Evolutionary conservation across 2,888 invertebrate genomes (phyloP), one percentile per base, ranked within the genome.

Genomic region (Aplocera efformata): DNA sequence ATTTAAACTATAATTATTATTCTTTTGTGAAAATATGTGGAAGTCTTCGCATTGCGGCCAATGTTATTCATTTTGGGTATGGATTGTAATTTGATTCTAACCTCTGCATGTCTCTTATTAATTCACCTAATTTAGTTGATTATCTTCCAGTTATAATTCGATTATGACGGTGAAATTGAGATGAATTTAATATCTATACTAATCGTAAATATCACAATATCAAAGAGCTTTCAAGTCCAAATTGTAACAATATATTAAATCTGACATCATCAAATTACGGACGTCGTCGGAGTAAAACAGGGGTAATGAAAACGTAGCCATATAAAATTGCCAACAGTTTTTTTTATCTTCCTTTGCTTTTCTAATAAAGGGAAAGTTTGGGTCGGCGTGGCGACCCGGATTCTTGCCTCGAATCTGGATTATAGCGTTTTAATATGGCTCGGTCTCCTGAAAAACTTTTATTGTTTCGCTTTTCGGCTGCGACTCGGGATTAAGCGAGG

Each of bases 371-470:
- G 72, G 59, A 72, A 76, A 72, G 70, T 75, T 72, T 56, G 58
- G 56, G 51, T 55, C 54, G 61, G 52, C 61, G 50, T 60, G 57
- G 48, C 66, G 71, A 67, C 71, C 71, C 72, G 65, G 57, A 65
- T 68, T 61, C 60, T 62, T 62, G 58, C 54, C 35, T 60, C 64
- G 60, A 63, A 72, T 75, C 64, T 66, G 72, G 82, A 83, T 84
- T 82, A 84, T 80, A 61, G 65, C 77, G 71, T 77, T 83, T 83
- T 80, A 83, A 84, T 84, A 83, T 79, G 66, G 74, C 75, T 70
- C 62, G 68, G 74, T 62, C 66, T 60, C 59, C 32, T 36, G 62
- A 63, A 59, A 71, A 84, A 80, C 72, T 84, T 81, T 80, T 80
- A 82, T 83, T 81, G 79, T 84, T 75, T 76, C 67, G 66, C 62